Conservation (phyloP, 2,113 vertebrate genomes). For the Sander vitreus region DNA sequence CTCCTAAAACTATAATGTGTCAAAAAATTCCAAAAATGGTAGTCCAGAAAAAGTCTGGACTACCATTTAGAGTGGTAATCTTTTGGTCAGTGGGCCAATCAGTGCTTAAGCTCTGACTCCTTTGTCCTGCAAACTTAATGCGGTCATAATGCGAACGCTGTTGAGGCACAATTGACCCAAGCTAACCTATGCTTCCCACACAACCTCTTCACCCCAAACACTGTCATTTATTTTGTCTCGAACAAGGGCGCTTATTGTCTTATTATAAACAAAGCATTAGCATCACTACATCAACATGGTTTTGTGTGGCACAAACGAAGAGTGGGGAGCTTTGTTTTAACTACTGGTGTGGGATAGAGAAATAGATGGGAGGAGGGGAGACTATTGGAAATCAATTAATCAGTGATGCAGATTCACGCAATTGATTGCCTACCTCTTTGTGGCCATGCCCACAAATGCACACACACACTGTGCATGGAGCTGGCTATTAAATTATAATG, state of each 20-base stretch:
- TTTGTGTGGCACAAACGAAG: constrained; percentile 16
- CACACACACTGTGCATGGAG: neutral
- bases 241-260: constrained; percentile 62
- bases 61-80: neutral
- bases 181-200: constrained; percentile 57
- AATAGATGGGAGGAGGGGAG: constrained; percentile 41
- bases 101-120: neutral
- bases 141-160: constrained; percentile 20
- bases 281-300: constrained; percentile 41
- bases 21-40: neutral
- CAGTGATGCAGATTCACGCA: constrained; percentile 55
- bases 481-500: constrained; percentile 17
- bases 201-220: constrained; percentile 65
- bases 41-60: constrained; percentile 1
- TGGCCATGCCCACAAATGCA: neutral
- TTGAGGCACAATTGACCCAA: constrained; percentile 54
- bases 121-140: constrained; percentile 42
- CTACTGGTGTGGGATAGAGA: constrained; percentile 18
- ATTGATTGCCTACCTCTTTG: constrained; percentile 49
- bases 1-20: neutral
- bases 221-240: constrained; percentile 57
- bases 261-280: constrained; percentile 62
- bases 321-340: constrained; percentile 45
- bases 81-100: constrained; percentile 7
- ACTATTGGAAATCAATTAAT: constrained; percentile 67